These are phyloP conservation scores for Cygnus olor DNA, from an alignment of 2,797 vertebrate species.

Conservation along the genomic window DNA sequence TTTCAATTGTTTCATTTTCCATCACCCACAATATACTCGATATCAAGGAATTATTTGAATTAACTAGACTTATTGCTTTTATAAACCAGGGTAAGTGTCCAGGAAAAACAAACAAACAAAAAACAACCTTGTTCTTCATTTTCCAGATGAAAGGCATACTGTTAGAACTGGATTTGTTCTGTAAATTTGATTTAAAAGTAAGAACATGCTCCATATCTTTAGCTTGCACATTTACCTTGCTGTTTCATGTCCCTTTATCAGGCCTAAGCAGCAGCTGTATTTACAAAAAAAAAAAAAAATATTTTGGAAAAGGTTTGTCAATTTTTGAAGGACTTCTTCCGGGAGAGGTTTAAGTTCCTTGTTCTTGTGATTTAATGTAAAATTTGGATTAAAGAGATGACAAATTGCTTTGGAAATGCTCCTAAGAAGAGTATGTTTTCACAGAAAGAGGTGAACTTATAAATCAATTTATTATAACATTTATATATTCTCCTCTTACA, in stretches of 20 bases:
- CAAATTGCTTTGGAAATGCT: not conserved
- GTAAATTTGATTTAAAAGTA: not conserved
- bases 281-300: not conserved
- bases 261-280: not conserved
- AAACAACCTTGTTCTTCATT: not conserved
- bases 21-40: not conserved
- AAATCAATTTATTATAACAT: conserved; percentile 32
- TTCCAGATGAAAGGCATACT: not conserved
- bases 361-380: not conserved
- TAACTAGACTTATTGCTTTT: not conserved
- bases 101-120: not conserved
- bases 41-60: not conserved
- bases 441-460: conserved; percentile 33
- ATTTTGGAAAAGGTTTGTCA: not conserved
- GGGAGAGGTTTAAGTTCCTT: not conserved
- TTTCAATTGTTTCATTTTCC: not conserved
- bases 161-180: not conserved
- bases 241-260: not conserved
- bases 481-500: conserved; percentile 15
- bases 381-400: not conserved
- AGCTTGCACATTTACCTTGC: not conserved
- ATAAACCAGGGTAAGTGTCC: not conserved
- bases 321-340: not conserved
- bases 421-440: not conserved
- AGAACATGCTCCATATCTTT: not conserved